Conservation (phyloP, 2,113 vertebrate genomes). For the Colistium nudipinnis region DNA sequence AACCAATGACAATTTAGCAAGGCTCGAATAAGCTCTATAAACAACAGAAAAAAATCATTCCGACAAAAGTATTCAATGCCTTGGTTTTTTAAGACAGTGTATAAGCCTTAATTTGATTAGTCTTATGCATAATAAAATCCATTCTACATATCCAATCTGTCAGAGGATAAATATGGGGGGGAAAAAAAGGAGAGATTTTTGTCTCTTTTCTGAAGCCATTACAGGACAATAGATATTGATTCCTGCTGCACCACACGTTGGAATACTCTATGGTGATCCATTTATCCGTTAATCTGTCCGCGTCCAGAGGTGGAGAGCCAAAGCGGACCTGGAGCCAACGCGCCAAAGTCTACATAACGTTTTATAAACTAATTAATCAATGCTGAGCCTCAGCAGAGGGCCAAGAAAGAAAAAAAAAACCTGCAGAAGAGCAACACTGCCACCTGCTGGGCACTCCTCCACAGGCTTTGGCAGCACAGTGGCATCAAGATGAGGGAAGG, state of each 20-base stretch:
- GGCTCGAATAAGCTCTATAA: too few relatives aligned
- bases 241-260: conserved; percentile 59
- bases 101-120: conserved; percentile 20
- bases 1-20: conserved; percentile 64
- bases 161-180: conserved; percentile 19
- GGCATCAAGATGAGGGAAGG: conserved; percentile 49
- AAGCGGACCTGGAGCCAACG: conserved; percentile 69
- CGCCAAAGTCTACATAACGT: conserved; percentile 78
- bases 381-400: conserved; percentile 40
- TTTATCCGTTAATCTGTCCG: conserved; percentile 80
- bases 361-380: conserved; percentile 80
- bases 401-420: neutral
- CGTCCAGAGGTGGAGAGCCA: conserved; percentile 65
- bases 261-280: conserved; percentile 72
- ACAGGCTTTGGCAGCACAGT: conserved; percentile 47
- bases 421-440: conserved; percentile 80
- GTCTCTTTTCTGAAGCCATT: conserved; percentile 67
- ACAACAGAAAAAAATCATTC: too few relatives aligned
- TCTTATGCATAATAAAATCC: conserved; percentile 1
- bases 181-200: conserved; percentile 43
- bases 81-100: conserved; percentile 23
- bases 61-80: conserved; percentile 25
- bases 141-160: conserved; percentile 12
- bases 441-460: conserved; percentile 72
- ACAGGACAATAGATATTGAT: conserved; percentile 78